A percentile compares a stretch with the other conserved stretches of the same genome.
Evolutionary conservation across 2,113 vertebrate genomes (phyloP).

Genomic region (Hemiprocne comata): DNA sequence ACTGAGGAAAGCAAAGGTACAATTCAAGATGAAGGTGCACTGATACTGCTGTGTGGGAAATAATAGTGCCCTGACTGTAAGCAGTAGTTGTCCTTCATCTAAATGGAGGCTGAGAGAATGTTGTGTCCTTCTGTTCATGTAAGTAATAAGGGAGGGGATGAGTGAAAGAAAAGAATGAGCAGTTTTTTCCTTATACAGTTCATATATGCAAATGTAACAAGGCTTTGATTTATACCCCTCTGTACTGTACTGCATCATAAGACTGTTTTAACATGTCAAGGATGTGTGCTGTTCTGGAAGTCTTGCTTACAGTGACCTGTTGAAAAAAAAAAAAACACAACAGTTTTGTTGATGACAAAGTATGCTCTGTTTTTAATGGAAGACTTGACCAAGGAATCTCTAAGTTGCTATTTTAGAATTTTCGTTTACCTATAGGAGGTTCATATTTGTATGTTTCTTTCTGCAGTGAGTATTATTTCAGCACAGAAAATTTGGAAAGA

Average conservation of each 20-base stretch:
- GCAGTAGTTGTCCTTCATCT: conserved; percentile 33
- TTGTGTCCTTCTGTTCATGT: conserved; percentile 27
- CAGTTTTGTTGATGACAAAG: neutral
- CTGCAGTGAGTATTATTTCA: conserved; percentile 97
- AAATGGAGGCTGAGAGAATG: neutral
- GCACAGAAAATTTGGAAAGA: conserved; percentile 93
- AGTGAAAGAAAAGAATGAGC: neutral
- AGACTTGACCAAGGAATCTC: neutral
- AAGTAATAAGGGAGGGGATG: conserved; percentile 22
- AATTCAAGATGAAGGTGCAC: conserved; percentile 11
- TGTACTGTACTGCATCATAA: neutral
- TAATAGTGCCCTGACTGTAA: neutral
- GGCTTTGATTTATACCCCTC: neutral
- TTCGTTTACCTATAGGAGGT: neutral
- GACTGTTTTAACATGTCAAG: neutral
- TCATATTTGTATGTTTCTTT: conserved; percentile 4
- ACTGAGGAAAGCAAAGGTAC: neutral
- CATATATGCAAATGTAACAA: neutral
- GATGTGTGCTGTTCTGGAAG: neutral
- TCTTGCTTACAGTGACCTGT: neutral
- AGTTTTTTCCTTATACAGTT: neutral
- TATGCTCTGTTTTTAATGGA: neutral
- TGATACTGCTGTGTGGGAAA: conserved; percentile 7
- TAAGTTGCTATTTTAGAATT: neutral
- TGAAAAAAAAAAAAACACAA: neutral